phyloP scores from a whole-genome alignment of 2,888 invertebrate genomes.

The Dione juno region DNA sequence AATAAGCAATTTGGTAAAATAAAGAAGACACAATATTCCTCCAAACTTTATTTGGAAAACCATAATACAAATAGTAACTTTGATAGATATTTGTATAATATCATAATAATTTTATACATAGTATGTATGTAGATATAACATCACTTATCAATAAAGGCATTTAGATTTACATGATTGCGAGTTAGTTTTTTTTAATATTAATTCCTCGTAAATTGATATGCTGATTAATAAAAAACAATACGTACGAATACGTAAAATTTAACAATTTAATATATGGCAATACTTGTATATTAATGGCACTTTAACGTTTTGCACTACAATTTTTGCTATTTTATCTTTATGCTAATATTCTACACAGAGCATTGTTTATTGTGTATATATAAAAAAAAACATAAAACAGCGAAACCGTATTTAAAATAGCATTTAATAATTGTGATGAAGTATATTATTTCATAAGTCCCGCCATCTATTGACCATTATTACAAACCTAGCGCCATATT shows the following conservation, averaged over 20 bases:
- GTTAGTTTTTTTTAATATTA: neutral
- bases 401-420: neutral
- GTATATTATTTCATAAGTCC: neutral
- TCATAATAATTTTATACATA: conserved; percentile 22
- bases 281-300: conserved; percentile 15
- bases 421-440: neutral
- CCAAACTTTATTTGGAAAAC: conserved; percentile 65
- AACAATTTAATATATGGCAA: conserved; percentile 7
- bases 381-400: conserved; percentile 13
- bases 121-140: conserved; percentile 31
- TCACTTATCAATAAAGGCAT: conserved; percentile 31
- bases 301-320: conserved; percentile 14
- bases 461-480: conserved; percentile 1
- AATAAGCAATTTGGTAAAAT: neutral
- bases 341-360: neutral
- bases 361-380: neutral
- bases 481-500: neutral
- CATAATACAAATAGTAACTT: conserved; percentile 57
- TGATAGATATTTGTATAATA: conserved; percentile 37
- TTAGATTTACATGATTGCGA: conserved; percentile 12
- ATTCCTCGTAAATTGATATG: conserved; percentile 1
- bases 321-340: neutral
- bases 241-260: conserved; percentile 6
- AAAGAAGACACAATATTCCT: conserved; percentile 49
- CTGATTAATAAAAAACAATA: conserved; percentile 5